A percentile compares a stretch with the other conserved stretches of the same genome.
Conservation (phyloP, 2,113 vertebrate genomes). For the Corythaeola cristata region DNA sequence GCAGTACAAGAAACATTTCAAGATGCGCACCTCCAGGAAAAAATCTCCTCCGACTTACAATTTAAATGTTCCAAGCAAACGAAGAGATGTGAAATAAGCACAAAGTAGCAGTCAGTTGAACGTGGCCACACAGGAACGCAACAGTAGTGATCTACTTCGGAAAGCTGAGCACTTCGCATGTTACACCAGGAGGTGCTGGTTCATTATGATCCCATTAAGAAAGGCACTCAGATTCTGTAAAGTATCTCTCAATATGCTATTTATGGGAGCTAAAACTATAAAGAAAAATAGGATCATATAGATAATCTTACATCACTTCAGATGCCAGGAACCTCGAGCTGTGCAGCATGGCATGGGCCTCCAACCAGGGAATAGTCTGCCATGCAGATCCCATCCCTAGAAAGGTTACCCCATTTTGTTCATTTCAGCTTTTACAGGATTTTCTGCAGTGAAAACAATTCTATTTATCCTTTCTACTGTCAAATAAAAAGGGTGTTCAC, state of each 20-base stretch:
- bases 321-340: neutral
- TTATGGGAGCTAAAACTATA: neutral
- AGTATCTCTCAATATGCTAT: neutral
- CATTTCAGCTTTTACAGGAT: neutral
- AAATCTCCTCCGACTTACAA: neutral
- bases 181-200: neutral
- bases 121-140: neutral
- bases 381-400: fast-evolving
- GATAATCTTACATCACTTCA: neutral
- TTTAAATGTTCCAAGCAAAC: neutral
- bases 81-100: neutral
- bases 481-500: neutral
- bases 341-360: fast-evolving
- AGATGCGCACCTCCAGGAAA: fast-evolving
- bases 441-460: neutral
- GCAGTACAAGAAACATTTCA: neutral
- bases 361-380: neutral
- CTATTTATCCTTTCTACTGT: neutral
- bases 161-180: neutral
- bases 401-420: neutral
- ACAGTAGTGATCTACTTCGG: fast-evolving
- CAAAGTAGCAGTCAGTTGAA: neutral
- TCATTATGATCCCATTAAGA: neutral
- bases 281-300: neutral
- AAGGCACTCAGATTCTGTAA: neutral